These are phyloP conservation scores for Sycophila sp. DNA, from an alignment of 1,140 invertebrate genomes.

Conservation along the genomic window DNA sequence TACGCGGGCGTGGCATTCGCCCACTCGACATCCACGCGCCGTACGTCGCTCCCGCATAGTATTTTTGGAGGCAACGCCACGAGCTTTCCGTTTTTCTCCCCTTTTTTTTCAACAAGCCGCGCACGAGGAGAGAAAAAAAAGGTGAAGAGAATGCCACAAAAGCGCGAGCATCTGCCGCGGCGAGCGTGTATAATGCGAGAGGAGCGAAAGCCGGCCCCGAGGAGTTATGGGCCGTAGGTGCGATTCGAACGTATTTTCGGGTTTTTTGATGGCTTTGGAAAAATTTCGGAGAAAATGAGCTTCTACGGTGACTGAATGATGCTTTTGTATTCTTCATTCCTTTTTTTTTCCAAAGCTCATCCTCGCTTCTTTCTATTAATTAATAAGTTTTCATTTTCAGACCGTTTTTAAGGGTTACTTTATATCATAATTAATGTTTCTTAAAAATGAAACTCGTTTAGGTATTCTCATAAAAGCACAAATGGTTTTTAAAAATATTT, in stretches of 20 bases:
- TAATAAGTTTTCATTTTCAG: not conserved
- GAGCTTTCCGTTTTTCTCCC: not conserved
- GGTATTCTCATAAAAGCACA: too few relatives aligned
- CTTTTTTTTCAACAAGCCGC: not conserved
- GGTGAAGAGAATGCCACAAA: not conserved
- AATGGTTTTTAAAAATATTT: too few relatives aligned
- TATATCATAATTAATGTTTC: too few relatives aligned
- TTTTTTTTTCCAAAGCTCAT: too few relatives aligned
- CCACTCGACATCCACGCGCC: not conserved
- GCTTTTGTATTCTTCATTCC: too few relatives aligned
- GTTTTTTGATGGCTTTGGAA: too few relatives aligned
- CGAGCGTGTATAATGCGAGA: conserved; percentile 17
- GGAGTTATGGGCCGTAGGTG: not conserved
- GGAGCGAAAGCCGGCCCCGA: not conserved
- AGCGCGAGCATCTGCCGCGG: conserved; percentile 17
- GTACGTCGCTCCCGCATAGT: not conserved
- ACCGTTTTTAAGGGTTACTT: too few relatives aligned
- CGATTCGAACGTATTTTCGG: not conserved
- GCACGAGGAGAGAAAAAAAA: not conserved
- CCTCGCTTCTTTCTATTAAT: too few relatives aligned
- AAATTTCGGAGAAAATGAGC: too few relatives aligned
- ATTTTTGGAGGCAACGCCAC: conserved; percentile 13
- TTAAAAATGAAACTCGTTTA: too few relatives aligned
- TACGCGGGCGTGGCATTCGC: conserved; percentile 8
- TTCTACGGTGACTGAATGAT: too few relatives aligned